Conservation (phyloP, 2,888 invertebrate genomes). For the Chymomyza caudatula region DNA sequence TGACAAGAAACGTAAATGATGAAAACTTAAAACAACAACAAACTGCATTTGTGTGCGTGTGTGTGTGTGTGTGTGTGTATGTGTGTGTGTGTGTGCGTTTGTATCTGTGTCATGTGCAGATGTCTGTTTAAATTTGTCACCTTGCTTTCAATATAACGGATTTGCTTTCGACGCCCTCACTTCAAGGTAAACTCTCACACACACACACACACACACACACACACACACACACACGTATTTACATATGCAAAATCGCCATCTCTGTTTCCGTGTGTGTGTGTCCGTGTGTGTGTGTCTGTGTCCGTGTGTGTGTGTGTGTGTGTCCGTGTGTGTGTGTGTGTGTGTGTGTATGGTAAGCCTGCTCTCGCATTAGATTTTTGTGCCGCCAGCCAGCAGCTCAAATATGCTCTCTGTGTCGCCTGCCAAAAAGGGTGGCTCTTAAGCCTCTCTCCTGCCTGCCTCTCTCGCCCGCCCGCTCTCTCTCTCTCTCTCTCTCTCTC, state of each 20-base stretch:
- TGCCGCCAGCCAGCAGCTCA: conserved; percentile 42
- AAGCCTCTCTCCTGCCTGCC: neutral
- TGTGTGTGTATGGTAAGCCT: conserved; percentile 7
- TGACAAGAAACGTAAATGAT: neutral
- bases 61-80: neutral
- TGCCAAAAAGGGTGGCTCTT: conserved; percentile 8
- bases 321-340: neutral
- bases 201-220: conserved; percentile 11
- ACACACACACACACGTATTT: conserved; percentile 4
- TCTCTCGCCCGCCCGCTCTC: neutral
- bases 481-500: neutral
- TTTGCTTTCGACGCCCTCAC: conserved; percentile 15
- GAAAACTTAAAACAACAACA: neutral
- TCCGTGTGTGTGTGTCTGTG: neutral
- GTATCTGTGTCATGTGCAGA: conserved; percentile 39
- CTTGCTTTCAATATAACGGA: conserved; percentile 44
- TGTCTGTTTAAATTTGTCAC: conserved; percentile 27
- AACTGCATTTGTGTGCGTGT: neutral
- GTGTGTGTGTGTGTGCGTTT: neutral
- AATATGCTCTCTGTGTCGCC: conserved; percentile 39
- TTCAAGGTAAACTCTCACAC: conserved; percentile 6
- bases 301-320: conserved; percentile 13
- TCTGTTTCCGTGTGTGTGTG: neutral
- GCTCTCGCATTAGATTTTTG: conserved; percentile 40
- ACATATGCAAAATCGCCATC: neutral